Evolutionary conservation across 1,140 invertebrate species (phyloP), one percentile per base, ranked within the genome.

Genomic region (Homalodisca vitripennis): DNA sequence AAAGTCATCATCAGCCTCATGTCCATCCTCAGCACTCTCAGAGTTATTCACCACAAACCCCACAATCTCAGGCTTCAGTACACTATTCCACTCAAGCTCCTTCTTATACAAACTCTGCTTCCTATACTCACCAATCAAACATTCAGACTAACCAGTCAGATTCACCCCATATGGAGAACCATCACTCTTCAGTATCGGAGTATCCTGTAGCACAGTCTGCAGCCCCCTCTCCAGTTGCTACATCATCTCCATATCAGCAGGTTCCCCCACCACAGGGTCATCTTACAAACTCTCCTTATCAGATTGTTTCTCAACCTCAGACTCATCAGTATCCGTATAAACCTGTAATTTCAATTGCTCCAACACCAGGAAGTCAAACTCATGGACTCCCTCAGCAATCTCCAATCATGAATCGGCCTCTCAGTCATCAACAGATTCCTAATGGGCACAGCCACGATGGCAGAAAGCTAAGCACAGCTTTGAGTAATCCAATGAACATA

Each of bases 291-390:
- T 3, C 66, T 48, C 70, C 70, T 26, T 71, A 71, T 29, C 70
- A 71, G 47, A 67, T 60, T 27, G 47, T 71, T 30, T 67, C 70
- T 34, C 62, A 66, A 27, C 46, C 24, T n/a, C 55, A 60, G 26
- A 60, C 2, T 60, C 14, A 60, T 60, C 55, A 13, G 24, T 14
- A 53, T 22, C 14, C 14, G 3, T 3, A 12, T 26, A 60, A 26
- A 60, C 26, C 55, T 26, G 55, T 27, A 12, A 13, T 3, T 10
- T 6, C 55, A 14, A 26, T 6, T 6, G 26, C 55, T 29, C 27
- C 14, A 27, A n/a, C 29, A 6, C 10, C 55, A 3, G 2, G 13
- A 10, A 6, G 20, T 29, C 67, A 68, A 22, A 47, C 48, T 30
- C 27, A 57, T 3, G 67, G 29, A 22, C 20, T 24, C 13, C 57